Conservation (phyloP, 1,140 invertebrate genomes). For the Brachionus rubens region DNA sequence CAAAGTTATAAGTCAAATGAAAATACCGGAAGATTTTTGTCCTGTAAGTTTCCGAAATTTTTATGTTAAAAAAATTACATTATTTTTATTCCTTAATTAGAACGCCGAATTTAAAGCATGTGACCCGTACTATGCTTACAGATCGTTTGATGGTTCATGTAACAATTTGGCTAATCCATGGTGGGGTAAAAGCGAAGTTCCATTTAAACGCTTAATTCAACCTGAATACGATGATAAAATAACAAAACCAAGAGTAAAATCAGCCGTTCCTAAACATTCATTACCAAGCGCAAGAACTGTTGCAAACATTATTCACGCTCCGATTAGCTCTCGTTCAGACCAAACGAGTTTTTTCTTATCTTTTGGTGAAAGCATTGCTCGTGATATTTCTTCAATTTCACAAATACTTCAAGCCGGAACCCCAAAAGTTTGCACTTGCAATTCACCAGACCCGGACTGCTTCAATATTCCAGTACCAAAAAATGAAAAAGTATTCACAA, state of each 20-base stretch:
- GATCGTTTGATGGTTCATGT: constrained; percentile 73
- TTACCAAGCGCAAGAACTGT: constrained; percentile 26
- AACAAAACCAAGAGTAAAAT: not conserved
- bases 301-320: not conserved
- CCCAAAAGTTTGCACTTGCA: constrained; percentile 11
- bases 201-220: constrained; percentile 72
- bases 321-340: not conserved
- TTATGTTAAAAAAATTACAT: not conserved
- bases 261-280: constrained; percentile 54
- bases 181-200: constrained; percentile 74
- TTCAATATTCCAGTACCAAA: not conserved
- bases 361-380: constrained; percentile 15
- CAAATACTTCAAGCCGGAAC: not conserved
- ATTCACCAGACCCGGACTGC: constrained; percentile 2
- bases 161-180: constrained; percentile 77
- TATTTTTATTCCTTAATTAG: not conserved
- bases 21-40: not conserved
- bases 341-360: not conserved
- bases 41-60: constrained; percentile 13
- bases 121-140: constrained; percentile 59
- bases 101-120: not conserved
- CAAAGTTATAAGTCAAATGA: not conserved
- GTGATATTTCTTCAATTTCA: constrained; percentile 7
- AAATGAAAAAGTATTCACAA: not conserved
- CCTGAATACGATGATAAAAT: constrained; percentile 68